These are phyloP conservation scores for Agrotis puta DNA, from an alignment of 2,888 invertebrate species.

Conservation along the genomic window DNA sequence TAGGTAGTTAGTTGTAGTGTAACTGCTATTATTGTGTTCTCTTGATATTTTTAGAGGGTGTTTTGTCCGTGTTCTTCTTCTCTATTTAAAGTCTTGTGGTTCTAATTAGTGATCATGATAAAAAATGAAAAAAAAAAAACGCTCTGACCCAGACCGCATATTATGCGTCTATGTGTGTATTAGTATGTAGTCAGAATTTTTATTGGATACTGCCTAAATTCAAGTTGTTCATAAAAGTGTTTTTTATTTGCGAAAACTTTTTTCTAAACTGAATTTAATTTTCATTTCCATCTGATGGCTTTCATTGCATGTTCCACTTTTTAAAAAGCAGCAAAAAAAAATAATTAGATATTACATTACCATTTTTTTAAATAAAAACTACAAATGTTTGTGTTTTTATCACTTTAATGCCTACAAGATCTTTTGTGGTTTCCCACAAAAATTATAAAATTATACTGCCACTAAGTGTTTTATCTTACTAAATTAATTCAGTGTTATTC, in stretches of 20 bases:
- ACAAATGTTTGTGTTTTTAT: not conserved
- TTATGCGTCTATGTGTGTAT: too few relatives aligned
- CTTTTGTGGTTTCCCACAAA: constrained; percentile 29
- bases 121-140: too few relatives aligned
- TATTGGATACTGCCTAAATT: too few relatives aligned
- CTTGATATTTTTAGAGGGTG: not conserved
- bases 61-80: not conserved
- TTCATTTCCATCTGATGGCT: not conserved
- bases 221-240: too few relatives aligned
- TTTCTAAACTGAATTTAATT: not conserved
- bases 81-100: not conserved
- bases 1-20: not conserved
- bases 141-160: too few relatives aligned
- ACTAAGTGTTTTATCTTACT: constrained; percentile 15
- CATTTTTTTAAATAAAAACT: not conserved
- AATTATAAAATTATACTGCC: constrained; percentile 11
- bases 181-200: too few relatives aligned
- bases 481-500: not conserved
- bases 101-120: not conserved
- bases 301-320: not conserved
- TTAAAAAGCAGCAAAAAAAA: not conserved
- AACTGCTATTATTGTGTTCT: not conserved
- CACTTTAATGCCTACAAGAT: constrained; percentile 2
- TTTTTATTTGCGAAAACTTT: too few relatives aligned
- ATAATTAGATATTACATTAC: not conserved